A percentile compares a stretch with the other conserved stretches of the same genome.
phyloP scores from a whole-genome alignment of 1,140 invertebrate species.

The Meteorus sp. region DNA sequence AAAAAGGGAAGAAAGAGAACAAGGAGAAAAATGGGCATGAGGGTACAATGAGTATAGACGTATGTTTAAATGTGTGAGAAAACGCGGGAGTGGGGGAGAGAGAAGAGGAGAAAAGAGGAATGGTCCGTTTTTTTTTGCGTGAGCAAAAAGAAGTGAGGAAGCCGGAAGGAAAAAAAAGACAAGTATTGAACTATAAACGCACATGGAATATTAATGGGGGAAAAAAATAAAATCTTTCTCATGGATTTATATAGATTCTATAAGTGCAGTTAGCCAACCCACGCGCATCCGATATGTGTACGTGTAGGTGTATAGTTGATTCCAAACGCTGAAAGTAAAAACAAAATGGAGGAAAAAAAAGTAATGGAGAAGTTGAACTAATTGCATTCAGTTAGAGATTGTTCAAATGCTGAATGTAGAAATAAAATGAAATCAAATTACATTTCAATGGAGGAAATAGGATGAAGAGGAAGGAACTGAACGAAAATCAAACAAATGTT shows the following conservation, averaged over 20 bases:
- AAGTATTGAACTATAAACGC: background rate
- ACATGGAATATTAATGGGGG: slow-evolving; percentile 26
- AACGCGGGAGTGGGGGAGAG: too few species aligned
- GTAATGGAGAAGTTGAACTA: slow-evolving; percentile 18
- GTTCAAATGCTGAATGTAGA: background rate
- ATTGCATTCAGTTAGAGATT: slow-evolving; percentile 3
- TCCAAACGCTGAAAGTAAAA: slow-evolving; percentile 21
- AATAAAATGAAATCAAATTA: slow-evolving; percentile 12
- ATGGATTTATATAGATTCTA: slow-evolving; percentile 22
- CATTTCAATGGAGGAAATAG: background rate
- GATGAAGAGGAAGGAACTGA: background rate
- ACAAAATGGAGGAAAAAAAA: too few species aligned
- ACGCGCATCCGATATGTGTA: background rate
- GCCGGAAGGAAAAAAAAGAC: slow-evolving; percentile 13
- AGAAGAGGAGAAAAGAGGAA: slow-evolving; percentile 3
- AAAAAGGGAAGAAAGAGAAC: slow-evolving; percentile 5
- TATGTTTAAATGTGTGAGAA: too few species aligned
- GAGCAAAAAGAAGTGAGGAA: slow-evolving; percentile 12
- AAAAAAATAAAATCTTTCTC: background rate
- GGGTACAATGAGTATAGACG: background rate
- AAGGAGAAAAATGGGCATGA: background rate
- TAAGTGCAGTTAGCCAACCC: slow-evolving; percentile 8
- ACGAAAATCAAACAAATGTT: slow-evolving; percentile 27
- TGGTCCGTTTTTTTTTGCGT: slow-evolving; percentile 6
- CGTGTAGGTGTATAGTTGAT: slow-evolving; percentile 8